Base-by-base conservation (phyloP, 2,888 invertebrate species). In the Lithophane semibrunnea region DNA sequence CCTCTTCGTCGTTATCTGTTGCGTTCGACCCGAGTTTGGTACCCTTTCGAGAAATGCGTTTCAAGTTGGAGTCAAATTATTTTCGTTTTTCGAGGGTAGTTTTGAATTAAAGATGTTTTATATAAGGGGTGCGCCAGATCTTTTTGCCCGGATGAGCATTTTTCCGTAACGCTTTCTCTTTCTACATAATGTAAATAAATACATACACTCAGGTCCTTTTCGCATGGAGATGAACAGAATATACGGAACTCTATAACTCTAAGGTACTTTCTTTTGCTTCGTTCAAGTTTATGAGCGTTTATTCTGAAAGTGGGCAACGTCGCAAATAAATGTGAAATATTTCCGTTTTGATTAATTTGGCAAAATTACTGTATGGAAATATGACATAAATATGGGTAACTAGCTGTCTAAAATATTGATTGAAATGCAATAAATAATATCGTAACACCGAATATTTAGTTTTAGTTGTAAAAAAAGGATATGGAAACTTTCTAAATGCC, bases 1-100 rank as follows among this genome's bases (percentile, higher is more conserved):
- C 81, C 83, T 82, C 82, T 79, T 69, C 60, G 63, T 72, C 80
- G 85, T 88, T 89, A 89, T 88, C 89, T 88, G 89, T 89, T 88
- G 85, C 89, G 72, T 86, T 86, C 83, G 84, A 70, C 68, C 86
- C 75, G 37, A 71, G 60, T 70, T 85, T 69, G 44, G 71, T 80
- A 80, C 83, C 87, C 87, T 86, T 75, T 60, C 61, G 77, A 78
- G 63, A 75, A 82, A 88, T 88, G 86, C 87, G 88, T 85, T 88
- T 82, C 79, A 67, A 84, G 77, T 87, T 80, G 69, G 56, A 85
- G 77, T 70, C 58, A 74, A 83, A 84, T 84, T 84, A 85, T 82
- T 77, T 72, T 78, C 66, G 72, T 76, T 77, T 65, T 70, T 52
- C 58, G 52, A 61, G 24, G 61, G 77, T 65, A 73, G 65, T 67